Evolutionary conservation across 1,140 invertebrate species (phyloP).

Genomic region (Papilio helenus): DNA sequence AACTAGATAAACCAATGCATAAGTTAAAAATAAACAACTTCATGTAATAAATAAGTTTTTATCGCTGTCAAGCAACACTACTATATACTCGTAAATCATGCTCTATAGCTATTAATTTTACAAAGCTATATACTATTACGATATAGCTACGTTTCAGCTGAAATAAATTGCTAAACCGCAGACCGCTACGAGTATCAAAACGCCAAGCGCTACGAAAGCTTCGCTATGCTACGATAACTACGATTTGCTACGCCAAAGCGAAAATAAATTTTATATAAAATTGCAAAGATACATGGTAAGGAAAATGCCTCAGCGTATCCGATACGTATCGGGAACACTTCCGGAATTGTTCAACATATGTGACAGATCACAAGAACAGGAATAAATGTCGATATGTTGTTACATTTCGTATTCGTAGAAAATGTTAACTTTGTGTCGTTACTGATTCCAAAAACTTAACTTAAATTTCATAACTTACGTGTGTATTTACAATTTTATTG

Average conservation of each 20-base stretch:
- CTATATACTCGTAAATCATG: not conserved
- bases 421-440: too few relatives aligned
- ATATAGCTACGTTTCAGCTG: not conserved
- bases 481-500: too few relatives aligned
- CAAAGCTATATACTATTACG: not conserved
- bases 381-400: not conserved
- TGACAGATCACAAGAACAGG: not conserved
- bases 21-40: not conserved
- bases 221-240: not conserved
- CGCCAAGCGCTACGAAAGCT: not conserved
- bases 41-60: not conserved
- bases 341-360: not conserved
- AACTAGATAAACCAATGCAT: not conserved
- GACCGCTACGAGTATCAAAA: conserved; percentile 20
- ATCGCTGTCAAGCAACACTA: not conserved
- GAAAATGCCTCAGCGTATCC: not conserved
- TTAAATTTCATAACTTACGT: too few relatives aligned
- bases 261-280: conserved; percentile 12
- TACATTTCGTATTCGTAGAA: not conserved
- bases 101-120: not conserved
- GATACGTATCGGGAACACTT: not conserved
- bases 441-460: too few relatives aligned
- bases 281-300: not conserved
- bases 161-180: conserved; percentile 26
- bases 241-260: not conserved